phyloP scores from a whole-genome alignment of 92 coral and sea anemone species.

The Palythoa caribaeorum region DNA sequence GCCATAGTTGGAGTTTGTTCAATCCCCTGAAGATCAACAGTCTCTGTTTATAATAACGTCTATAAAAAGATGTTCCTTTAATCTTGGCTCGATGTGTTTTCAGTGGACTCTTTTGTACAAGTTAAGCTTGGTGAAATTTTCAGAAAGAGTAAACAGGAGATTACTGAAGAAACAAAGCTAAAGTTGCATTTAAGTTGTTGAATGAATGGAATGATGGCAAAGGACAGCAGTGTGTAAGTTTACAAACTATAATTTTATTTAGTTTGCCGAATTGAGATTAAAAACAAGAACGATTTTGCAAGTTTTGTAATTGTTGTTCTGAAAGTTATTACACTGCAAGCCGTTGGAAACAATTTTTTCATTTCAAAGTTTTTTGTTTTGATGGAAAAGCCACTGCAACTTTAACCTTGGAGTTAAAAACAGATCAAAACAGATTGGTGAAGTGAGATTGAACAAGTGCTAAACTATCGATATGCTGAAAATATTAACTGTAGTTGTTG shows the following conservation, averaged over 20 bases:
- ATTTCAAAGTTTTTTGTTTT: no score
- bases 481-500: no score
- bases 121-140: background rate
- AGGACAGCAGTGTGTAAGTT: background rate
- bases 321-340: no score
- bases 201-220: conserved; percentile 1
- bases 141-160: background rate
- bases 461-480: no score
- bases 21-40: conserved; percentile 5
- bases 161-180: background rate
- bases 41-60: background rate
- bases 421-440: no score
- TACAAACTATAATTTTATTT: background rate
- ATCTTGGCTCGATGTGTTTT: conserved; percentile 14
- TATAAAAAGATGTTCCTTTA: conserved; percentile 17
- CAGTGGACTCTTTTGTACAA: background rate
- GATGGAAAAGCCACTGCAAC: no score
- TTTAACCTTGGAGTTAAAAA: no score
- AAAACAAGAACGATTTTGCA: no score
- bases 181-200: background rate
- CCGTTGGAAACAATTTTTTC: no score
- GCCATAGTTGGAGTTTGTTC: background rate
- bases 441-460: no score
- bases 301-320: no score
- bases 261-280: background rate